Conservation (phyloP, 2,888 invertebrate genomes). For the Monochamus alternatus region DNA sequence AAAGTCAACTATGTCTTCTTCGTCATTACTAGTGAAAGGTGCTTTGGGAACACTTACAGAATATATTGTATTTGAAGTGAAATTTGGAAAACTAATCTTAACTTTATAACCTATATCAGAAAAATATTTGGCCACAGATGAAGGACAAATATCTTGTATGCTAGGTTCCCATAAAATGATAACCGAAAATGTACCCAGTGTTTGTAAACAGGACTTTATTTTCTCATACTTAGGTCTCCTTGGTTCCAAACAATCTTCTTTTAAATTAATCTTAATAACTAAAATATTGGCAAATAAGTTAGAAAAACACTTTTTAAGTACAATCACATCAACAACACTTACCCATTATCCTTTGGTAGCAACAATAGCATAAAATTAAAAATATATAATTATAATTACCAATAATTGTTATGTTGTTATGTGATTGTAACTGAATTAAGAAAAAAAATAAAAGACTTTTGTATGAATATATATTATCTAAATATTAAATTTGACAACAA, state of each 20-base stretch:
- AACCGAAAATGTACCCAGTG: constrained; percentile 69
- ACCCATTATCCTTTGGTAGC: background rate
- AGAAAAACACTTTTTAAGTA: constrained; percentile 1
- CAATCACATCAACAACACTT: constrained; percentile 18
- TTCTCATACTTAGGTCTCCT: constrained; percentile 72
- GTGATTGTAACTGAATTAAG: constrained; percentile 3
- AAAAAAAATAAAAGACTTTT: constrained; percentile 11
- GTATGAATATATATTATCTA: constrained; percentile 4
- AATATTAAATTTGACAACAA: no score
- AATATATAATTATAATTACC: background rate
- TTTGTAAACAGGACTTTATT: constrained; percentile 66
- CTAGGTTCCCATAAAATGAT: constrained; percentile 74
- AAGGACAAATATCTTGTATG: constrained; percentile 72
- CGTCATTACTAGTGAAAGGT: constrained; percentile 55
- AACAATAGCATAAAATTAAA: background rate
- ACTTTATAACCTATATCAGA: constrained; percentile 69
- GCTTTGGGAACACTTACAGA: constrained; percentile 69
- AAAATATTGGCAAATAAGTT: constrained; percentile 51
- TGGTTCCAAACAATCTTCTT: constrained; percentile 68
- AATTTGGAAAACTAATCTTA: constrained; percentile 69
- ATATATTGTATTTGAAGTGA: constrained; percentile 64
- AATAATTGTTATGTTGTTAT: background rate
- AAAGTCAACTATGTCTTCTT: constrained; percentile 65
- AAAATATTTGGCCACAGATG: constrained; percentile 75
- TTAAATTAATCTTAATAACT: constrained; percentile 74